Conservation (phyloP, 2,113 vertebrate genomes). For the Siniperca knerii region DNA sequence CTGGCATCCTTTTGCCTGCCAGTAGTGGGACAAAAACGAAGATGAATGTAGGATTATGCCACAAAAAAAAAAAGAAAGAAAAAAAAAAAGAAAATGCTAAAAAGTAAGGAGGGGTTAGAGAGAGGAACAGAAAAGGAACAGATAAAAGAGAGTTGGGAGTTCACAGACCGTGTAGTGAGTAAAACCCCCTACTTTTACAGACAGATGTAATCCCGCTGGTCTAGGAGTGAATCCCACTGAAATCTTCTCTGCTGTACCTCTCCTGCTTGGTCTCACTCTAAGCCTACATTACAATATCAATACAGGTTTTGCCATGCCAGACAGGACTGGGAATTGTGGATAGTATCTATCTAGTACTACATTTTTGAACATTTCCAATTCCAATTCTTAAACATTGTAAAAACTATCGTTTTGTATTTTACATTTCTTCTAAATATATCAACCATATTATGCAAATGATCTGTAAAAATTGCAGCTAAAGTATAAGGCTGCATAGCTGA, state of each 20-base stretch:
- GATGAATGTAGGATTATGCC: conserved; percentile 28
- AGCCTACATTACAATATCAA: conserved; percentile 45
- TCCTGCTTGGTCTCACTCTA: conserved; percentile 22
- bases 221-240: conserved; percentile 40
- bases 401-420: neutral
- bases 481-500: neutral
- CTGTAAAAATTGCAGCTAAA: neutral
- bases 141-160: conserved; percentile 59
- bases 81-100: neutral
- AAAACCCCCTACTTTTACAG: conserved; percentile 50
- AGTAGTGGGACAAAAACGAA: neutral
- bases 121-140: conserved; percentile 41
- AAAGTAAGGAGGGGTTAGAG: conserved; percentile 22
- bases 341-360: neutral
- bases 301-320: conserved; percentile 37
- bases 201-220: conserved; percentile 61
- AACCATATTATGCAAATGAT: neutral
- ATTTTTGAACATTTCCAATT: neutral
- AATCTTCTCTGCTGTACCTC: conserved; percentile 41
- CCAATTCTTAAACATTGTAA: neutral
- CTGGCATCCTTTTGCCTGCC: neutral
- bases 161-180: conserved; percentile 62
- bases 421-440: neutral
- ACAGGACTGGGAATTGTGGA: conserved; percentile 12
- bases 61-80: neutral